phyloP scores from a whole-genome alignment of 2,113 vertebrate genomes.

The Oceanodroma tethys region DNA sequence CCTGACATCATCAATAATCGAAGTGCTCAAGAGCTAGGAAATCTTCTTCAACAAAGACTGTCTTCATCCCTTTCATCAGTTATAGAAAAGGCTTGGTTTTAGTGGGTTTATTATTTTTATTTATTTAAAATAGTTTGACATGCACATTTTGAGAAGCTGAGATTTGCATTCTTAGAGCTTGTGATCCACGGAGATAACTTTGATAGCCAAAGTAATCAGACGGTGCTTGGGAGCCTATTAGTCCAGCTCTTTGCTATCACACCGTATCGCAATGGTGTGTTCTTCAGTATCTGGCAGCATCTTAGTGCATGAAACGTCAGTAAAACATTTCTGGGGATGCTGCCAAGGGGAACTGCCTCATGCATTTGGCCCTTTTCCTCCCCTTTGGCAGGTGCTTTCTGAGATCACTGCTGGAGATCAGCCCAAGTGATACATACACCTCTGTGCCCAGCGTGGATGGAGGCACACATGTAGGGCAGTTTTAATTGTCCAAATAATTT shows the following conservation, averaged over 20 bases:
- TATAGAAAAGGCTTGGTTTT: neutral
- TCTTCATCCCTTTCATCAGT: neutral
- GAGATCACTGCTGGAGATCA: neutral
- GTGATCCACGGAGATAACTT: neutral
- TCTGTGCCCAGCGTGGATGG: neutral
- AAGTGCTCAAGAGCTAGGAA: neutral
- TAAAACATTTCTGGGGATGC: slow-evolving; percentile 29
- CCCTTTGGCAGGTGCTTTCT: neutral
- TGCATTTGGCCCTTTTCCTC: neutral
- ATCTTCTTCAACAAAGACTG: neutral
- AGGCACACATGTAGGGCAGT: neutral
- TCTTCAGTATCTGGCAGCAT: neutral
- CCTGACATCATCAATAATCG: neutral
- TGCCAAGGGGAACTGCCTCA: neutral
- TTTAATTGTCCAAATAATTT: neutral
- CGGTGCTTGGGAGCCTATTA: neutral
- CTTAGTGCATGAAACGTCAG: neutral
- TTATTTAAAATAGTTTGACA: neutral
- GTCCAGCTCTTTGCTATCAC: neutral
- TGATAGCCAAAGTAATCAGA: neutral
- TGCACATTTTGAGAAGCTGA: neutral
- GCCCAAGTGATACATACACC: rapidly evolving
- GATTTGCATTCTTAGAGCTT: neutral
- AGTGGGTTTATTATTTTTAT: no score
- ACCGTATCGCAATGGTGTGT: neutral